Evolutionary conservation across 2,888 invertebrate genomes (phyloP), one percentile per base, ranked within the genome.

Genomic region (Chirona hameri): DNA sequence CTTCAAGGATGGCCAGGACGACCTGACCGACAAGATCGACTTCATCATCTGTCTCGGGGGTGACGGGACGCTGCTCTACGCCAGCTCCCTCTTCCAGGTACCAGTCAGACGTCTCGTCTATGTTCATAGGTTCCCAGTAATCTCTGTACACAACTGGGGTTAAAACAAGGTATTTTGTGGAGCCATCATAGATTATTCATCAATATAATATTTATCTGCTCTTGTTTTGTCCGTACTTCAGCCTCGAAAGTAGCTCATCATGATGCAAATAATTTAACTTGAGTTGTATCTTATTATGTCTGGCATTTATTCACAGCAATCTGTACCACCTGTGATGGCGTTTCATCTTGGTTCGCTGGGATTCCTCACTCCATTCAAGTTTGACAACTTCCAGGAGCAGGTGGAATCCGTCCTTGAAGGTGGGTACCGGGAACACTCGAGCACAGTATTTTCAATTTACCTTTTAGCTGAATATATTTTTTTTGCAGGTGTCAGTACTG

Each of bases 301-400:
- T 57, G 21, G 4, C 55, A 14, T 76, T 27, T 29, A n/a, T 15
- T 76, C 21, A 7, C 92, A 98, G 93, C 94, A 96, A 91, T 97
- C 97, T 10, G 97, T 98, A 82, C 98, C 98, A 72, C 98, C 98
- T 0, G 96, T 98, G 80, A 97, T 98, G 97, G 97, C 98, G 83
- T 98, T 98, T 90, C 97, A 98, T 89, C 91, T 98, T 87, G 98
- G 98, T 57, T 98, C 98, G 7, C 89, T 98, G 82, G 98, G 98
- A 4, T 98, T 98, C 88, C 91, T 98, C 80, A 98, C 98, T 76
- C 98, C 98, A 21, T 98, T 98, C 89, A 95, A 95, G 88, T 96
- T 97, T 90, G 94, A 95, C 87, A 95, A 96, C 89, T 97, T 97
- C 87, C 94, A 96, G 88, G 95, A 96, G 83, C 95, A 97, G 90